These are phyloP conservation scores for Sula dactylatra DNA, from an alignment of 2,113 vertebrate species.

Conservation along the genomic window DNA sequence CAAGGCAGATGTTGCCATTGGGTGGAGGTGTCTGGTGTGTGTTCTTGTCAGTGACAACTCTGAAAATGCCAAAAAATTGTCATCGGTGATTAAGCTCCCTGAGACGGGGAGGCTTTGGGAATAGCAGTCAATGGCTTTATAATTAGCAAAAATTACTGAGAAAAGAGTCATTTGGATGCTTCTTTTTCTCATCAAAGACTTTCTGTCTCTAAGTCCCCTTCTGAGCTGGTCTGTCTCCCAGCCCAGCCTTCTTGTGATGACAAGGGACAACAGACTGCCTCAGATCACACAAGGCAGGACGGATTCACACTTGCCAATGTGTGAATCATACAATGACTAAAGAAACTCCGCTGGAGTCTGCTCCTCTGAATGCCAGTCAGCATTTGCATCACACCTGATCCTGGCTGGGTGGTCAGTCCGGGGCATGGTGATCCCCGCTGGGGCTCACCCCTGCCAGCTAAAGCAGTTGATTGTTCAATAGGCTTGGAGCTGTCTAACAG, in stretches of 20 bases:
- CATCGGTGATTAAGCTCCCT: conserved; percentile 16
- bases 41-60: neutral
- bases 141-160: conserved; percentile 53
- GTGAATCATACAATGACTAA: neutral
- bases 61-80: conserved; percentile 40
- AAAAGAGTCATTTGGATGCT: conserved; percentile 2
- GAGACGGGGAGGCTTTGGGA: neutral
- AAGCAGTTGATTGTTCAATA: neutral
- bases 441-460: neutral
- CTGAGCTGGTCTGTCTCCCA: conserved; percentile 6
- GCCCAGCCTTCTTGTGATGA: neutral
- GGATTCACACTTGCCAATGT: neutral
- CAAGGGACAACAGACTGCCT: neutral
- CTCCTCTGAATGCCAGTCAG: neutral
- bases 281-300: neutral
- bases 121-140: conserved; percentile 39
- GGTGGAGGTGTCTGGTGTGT: conserved; percentile 12
- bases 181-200: conserved; percentile 32
- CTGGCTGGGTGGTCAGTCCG: neutral
- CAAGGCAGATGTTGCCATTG: neutral
- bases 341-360: neutral
- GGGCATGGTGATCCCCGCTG: neutral
- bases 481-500: neutral
- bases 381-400: neutral
- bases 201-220: neutral